These are phyloP conservation scores for Patagioenas fasciata DNA, from an alignment of 2,113 vertebrate species.

Conservation along the genomic window DNA sequence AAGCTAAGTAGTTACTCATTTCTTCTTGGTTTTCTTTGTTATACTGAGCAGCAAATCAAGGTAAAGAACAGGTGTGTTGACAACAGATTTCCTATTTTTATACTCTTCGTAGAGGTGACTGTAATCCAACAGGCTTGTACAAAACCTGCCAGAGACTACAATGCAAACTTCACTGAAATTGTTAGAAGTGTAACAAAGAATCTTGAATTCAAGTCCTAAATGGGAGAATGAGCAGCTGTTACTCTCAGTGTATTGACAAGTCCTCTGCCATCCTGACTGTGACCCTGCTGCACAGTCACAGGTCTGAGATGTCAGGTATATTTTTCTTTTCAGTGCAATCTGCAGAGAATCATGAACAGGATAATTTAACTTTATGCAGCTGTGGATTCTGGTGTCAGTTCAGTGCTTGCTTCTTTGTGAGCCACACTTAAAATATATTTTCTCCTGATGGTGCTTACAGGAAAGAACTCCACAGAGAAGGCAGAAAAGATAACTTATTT, in stretches of 20 bases:
- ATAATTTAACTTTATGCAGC: background rate
- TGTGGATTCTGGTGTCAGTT: background rate
- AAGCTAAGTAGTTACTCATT: background rate
- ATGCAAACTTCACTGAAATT: background rate
- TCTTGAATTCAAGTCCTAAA: background rate
- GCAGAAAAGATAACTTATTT: background rate
- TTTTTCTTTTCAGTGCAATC: background rate
- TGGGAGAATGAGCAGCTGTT: conserved; percentile 1
- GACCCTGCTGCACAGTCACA: background rate
- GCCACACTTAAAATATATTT: background rate
- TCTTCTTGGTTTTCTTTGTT: background rate
- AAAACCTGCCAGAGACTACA: background rate
- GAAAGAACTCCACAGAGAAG: background rate
- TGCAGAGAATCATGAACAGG: background rate
- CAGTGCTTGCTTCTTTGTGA: background rate
- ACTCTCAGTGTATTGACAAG: background rate
- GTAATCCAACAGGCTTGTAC: background rate
- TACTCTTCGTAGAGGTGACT: background rate
- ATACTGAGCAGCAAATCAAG: background rate
- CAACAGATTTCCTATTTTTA: background rate
- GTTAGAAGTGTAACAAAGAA: background rate
- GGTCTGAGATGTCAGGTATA: background rate
- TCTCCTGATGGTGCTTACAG: background rate
- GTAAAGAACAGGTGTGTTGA: background rate
- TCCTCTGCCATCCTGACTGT: background rate